Conservation (phyloP, 2,888 invertebrate genomes). For the Drosophila yooni region DNA sequence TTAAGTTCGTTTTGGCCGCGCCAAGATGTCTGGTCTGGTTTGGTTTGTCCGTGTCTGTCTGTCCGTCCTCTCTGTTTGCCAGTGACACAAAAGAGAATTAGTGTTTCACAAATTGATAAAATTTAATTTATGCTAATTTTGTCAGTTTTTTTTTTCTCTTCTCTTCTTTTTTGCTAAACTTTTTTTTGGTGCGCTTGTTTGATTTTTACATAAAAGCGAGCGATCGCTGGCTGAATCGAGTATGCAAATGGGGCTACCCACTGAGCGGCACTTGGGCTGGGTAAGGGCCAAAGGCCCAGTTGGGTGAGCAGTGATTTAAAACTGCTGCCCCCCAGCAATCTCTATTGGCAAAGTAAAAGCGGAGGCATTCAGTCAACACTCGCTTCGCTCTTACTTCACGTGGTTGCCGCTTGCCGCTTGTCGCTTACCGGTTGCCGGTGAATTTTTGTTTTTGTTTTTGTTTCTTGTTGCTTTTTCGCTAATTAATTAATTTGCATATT, state of each 20-base stretch:
- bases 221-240: constrained; percentile 46
- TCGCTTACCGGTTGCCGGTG: constrained; percentile 35
- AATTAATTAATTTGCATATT: constrained; percentile 77
- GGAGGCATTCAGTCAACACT: constrained; percentile 1
- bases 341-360: constrained; percentile 41
- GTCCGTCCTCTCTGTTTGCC: constrained; percentile 18
- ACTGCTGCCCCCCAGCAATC: constrained; percentile 2
- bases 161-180: constrained; percentile 4
- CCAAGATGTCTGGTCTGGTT: constrained; percentile 69
- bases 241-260: constrained; percentile 67
- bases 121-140: constrained; percentile 77
- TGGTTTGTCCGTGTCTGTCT: background rate
- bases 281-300: background rate
- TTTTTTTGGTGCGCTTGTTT: constrained; percentile 47
- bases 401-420: constrained; percentile 41
- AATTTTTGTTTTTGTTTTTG: background rate
- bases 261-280: constrained; percentile 36
- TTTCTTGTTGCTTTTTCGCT: constrained; percentile 9
- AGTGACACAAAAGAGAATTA: constrained; percentile 66
- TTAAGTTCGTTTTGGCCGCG: constrained; percentile 47
- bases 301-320: background rate
- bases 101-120: constrained; percentile 77
- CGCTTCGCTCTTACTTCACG: constrained; percentile 23
- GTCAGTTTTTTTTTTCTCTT: constrained; percentile 12
- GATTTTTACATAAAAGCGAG: constrained; percentile 62